These are phyloP conservation scores for Ostrea denselamellosa DNA, from an alignment of 1,140 invertebrate species.

Conservation along the genomic window DNA sequence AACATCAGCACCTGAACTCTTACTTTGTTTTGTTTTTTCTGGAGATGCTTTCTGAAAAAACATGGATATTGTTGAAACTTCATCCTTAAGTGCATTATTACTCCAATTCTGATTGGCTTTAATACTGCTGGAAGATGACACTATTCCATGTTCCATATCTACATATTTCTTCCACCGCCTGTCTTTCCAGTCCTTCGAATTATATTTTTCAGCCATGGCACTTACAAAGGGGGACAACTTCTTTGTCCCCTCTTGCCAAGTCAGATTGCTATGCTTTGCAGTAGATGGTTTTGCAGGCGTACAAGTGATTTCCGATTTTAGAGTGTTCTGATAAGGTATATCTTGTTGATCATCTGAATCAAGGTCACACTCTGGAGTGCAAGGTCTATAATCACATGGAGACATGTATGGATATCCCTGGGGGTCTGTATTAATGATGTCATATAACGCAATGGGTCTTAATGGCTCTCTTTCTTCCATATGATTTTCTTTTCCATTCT, in stretches of 20 bases:
- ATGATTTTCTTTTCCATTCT: neutral
- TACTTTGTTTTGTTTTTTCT: neutral
- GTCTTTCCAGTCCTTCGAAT: constrained; percentile 47
- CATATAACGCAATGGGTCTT: constrained; percentile 17
- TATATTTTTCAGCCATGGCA: constrained; percentile 59
- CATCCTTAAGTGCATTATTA: constrained; percentile 3
- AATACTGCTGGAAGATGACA: neutral
- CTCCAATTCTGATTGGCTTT: neutral
- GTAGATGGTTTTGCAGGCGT: neutral
- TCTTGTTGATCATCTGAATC: neutral
- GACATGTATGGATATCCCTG: constrained; percentile 26
- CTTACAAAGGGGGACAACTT: constrained; percentile 64
- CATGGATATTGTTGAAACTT: neutral
- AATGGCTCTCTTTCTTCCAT: constrained; percentile 15
- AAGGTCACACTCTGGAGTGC: neutral
- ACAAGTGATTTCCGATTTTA: neutral
- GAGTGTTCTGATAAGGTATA: neutral
- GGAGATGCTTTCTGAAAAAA: neutral
- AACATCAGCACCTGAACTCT: neutral
- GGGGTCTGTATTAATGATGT: neutral
- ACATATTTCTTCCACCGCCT: constrained; percentile 33
- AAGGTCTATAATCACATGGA: neutral
- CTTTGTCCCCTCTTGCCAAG: constrained; percentile 52
- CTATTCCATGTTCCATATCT: neutral
- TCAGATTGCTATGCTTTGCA: constrained; percentile 47